Percentiles rank a stretch among this genome's conserved stretches.
These are phyloP conservation scores for Tiliacea citrago DNA, from an alignment of 2,888 invertebrate genomes.

Conservation along the genomic window DNA sequence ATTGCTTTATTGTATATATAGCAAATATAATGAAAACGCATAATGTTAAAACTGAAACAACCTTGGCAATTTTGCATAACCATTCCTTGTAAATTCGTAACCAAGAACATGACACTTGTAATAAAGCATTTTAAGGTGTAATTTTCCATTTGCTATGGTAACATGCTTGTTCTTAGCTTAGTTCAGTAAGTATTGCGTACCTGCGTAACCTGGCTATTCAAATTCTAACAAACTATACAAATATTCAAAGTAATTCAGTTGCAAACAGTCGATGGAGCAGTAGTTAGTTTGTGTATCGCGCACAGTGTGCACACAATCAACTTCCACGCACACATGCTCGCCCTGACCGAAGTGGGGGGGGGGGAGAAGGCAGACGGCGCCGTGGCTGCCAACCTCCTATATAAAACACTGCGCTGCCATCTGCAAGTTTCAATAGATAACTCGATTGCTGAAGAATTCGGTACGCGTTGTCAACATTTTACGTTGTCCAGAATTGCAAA, in stretches of 20 bases:
- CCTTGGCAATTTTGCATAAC: conserved; percentile 22
- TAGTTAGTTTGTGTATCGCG: conserved; percentile 72
- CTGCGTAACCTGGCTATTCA: conserved; percentile 56
- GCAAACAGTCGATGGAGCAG: conserved; percentile 67
- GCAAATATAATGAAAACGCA: background rate
- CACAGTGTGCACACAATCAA: conserved; percentile 69
- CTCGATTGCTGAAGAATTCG: conserved; percentile 86
- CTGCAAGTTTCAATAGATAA: conserved; percentile 90
- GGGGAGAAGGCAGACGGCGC: conserved; percentile 72
- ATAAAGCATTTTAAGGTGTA: background rate
- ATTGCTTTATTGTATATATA: background rate
- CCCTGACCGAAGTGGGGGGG: conserved; percentile 65
- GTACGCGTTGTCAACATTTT: conserved; percentile 86
- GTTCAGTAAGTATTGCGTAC: conserved; percentile 30
- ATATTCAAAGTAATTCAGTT: conserved; percentile 76
- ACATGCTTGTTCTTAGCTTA: conserved; percentile 34
- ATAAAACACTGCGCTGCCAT: conserved; percentile 90
- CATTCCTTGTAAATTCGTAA: conserved; percentile 3
- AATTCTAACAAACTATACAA: conserved; percentile 67
- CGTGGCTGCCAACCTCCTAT: conserved; percentile 82
- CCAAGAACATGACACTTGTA: conserved; percentile 28
- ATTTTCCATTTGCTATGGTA: conserved; percentile 3
- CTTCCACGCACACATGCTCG: conserved; percentile 64
- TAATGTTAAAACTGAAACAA: conserved; percentile 11
- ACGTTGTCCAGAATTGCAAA: conserved; percentile 74